A percentile compares a stretch with the other conserved stretches of the same genome.
Evolutionary conservation across 2,113 vertebrate genomes (phyloP).

Genomic region (Gambusia holbrooki): DNA sequence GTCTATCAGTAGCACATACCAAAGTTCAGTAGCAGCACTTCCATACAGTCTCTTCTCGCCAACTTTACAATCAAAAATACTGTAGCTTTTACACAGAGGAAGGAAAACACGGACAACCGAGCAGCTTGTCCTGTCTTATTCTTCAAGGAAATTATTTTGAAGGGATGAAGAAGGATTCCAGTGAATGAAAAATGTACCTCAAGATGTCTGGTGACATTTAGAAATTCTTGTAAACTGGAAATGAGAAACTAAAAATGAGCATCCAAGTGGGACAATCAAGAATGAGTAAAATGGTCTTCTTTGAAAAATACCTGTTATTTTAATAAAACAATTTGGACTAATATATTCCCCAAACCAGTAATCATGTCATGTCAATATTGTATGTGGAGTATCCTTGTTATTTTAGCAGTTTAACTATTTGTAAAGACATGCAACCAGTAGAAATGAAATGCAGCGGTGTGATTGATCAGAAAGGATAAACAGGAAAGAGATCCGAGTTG

Average conservation of each 20-base stretch:
- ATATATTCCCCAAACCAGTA: not conserved
- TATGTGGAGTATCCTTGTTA: not conserved
- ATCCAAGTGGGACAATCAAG: slow-evolving; percentile 4
- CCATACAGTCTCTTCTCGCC: not conserved
- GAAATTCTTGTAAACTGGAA: slow-evolving; percentile 18
- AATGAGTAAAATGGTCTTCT: not conserved
- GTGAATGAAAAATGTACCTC: not conserved
- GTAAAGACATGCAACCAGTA: not conserved
- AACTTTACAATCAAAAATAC: not conserved
- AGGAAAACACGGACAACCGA: not conserved
- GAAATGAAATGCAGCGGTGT: slow-evolving; percentile 10
- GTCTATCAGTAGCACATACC: slow-evolving; percentile 54
- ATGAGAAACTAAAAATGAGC: not conserved
- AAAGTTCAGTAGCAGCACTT: slow-evolving; percentile 13
- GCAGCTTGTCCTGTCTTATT: not conserved
- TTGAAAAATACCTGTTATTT: not conserved
- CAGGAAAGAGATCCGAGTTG: slow-evolving; percentile 21
- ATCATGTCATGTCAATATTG: not conserved
- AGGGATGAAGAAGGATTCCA: not conserved
- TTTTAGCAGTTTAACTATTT: not conserved
- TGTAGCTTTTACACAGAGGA: not conserved
- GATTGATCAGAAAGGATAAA: slow-evolving; percentile 17
- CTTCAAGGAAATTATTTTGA: not conserved
- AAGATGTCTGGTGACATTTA: slow-evolving; percentile 15
- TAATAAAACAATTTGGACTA: not conserved